phyloP scores from a whole-genome alignment of 2,113 vertebrate genomes.

The Grantiella picta region DNA sequence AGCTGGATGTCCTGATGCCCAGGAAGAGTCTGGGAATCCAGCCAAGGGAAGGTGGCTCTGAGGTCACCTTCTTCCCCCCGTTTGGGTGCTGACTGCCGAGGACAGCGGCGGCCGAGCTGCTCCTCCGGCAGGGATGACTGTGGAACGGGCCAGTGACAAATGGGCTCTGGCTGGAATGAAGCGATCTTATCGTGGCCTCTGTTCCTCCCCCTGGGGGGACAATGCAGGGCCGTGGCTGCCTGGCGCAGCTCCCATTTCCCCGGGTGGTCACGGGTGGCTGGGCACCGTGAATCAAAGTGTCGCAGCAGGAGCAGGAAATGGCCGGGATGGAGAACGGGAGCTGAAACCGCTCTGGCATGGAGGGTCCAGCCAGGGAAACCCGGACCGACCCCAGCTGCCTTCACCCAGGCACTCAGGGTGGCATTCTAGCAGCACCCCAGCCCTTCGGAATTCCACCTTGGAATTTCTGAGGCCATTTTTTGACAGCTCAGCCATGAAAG shows the following conservation, averaged over 20 bases:
- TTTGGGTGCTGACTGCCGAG: not conserved
- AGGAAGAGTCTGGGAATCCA: too few relatives aligned
- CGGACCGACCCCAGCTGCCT: not conserved
- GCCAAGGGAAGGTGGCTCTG: not conserved
- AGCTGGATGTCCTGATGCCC: not conserved
- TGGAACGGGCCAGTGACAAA: not conserved
- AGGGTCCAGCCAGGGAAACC: not conserved
- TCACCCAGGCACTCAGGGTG: accelerated
- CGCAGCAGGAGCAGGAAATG: conserved; percentile 66
- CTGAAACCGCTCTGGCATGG: not conserved
- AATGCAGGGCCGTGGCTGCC: not conserved
- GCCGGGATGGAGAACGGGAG: not conserved
- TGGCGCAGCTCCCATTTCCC: conserved; percentile 68
- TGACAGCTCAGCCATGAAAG: not conserved
- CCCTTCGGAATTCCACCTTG: not conserved
- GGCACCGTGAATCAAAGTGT: conserved; percentile 58
- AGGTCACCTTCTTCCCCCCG: not conserved
- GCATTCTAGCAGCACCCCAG: not conserved
- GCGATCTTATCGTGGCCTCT: conserved; percentile 31
- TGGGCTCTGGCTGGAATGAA: not conserved
- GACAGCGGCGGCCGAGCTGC: not conserved
- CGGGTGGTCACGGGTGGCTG: conserved; percentile 66
- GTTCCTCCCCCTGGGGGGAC: conserved; percentile 11
- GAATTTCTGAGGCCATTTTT: not conserved
- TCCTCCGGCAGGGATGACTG: not conserved